A percentile compares a stretch with the other conserved stretches of the same genome.
These are phyloP conservation scores for Leontopithecus rosalia DNA, from an alignment of 2,797 vertebrate species.

Conservation along the genomic window DNA sequence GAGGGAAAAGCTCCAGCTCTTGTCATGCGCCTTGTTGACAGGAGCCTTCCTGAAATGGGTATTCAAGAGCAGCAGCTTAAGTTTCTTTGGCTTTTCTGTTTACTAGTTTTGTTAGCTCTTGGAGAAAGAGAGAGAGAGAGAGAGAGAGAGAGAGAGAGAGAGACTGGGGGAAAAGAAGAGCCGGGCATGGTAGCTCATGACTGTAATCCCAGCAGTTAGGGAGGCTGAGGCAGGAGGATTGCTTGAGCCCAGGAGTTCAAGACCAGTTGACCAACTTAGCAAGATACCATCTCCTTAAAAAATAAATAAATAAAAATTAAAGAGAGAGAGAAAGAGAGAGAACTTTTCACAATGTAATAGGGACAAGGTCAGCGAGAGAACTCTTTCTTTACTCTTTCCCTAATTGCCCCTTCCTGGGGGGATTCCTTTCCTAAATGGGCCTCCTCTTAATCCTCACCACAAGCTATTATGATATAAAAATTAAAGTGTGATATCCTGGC, in stretches of 20 bases:
- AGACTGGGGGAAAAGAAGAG: no score
- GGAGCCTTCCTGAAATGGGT: background rate
- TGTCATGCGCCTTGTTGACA: background rate
- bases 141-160: no score
- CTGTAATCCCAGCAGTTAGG: background rate
- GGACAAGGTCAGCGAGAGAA: background rate
- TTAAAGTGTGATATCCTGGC: constrained; percentile 20
- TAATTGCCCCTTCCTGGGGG: background rate
- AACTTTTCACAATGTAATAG: background rate
- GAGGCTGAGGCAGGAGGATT: background rate
- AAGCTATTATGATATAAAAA: constrained; percentile 41
- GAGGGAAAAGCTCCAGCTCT: background rate
- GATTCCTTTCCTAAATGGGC: background rate
- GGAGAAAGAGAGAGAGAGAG: background rate
- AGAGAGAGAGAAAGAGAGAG: background rate
- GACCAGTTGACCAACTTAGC: background rate
- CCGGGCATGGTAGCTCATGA: no score
- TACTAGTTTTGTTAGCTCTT: background rate
- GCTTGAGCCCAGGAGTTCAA: background rate
- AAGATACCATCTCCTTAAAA: background rate
- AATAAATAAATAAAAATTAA: no score
- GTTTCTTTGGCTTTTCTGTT: background rate
- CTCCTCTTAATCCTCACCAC: background rate
- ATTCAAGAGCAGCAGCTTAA: background rate
- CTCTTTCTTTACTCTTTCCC: background rate